Evolutionary conservation across 2,113 vertebrate species (phyloP).

Genomic region (Pelvicachromis taeniatus): DNA sequence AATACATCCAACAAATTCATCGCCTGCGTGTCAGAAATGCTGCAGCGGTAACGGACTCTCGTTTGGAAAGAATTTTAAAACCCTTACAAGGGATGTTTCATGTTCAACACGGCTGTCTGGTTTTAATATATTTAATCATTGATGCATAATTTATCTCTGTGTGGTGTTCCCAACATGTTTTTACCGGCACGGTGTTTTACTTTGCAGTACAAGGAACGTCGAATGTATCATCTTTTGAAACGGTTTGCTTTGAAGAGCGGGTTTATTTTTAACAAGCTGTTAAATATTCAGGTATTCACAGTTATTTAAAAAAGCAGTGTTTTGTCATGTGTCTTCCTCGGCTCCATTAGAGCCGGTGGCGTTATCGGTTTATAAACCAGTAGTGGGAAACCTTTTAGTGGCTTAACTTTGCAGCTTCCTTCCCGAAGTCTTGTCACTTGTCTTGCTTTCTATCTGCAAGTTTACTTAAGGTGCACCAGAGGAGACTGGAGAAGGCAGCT

Average conservation of each 20-base stretch:
- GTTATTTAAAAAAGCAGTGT: background rate
- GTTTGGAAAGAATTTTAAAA: background rate
- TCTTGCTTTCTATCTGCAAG: background rate
- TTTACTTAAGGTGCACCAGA: background rate
- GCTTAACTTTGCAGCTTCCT: conserved; percentile 3
- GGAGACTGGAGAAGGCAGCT: background rate
- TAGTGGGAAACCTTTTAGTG: conserved; percentile 17
- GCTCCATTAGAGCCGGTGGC: background rate
- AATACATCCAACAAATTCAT: background rate
- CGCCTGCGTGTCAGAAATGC: background rate
- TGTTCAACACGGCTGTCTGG: background rate
- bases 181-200: background rate
- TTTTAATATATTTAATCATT: background rate
- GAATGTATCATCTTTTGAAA: conserved; percentile 27
- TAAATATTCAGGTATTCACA: conserved; percentile 36
- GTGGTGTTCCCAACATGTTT: background rate
- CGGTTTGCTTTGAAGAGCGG: background rate
- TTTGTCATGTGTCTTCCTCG: background rate
- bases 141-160: background rate
- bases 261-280: conserved; percentile 4
- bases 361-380: background rate
- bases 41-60: background rate
- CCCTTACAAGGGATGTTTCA: background rate
- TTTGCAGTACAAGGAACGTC: background rate
- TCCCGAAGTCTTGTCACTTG: background rate